Evolutionary conservation across 2,888 invertebrate species (phyloP).

Genomic region (Drosophila eohydei): DNA sequence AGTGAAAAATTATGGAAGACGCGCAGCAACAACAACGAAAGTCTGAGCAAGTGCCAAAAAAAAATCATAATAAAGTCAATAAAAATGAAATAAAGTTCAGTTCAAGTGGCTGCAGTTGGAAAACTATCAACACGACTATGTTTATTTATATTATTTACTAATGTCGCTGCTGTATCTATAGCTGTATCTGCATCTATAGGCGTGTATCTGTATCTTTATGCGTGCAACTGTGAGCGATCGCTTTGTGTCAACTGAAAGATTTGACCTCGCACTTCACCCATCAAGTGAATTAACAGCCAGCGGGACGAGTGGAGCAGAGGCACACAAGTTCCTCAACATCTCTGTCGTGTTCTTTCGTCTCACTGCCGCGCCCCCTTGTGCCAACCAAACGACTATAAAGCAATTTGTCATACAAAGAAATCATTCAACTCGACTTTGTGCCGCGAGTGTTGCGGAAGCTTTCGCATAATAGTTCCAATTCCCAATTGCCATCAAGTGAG

Average conservation of each 20-base stretch:
- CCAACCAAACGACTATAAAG: not conserved
- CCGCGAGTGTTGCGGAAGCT: conserved; percentile 48
- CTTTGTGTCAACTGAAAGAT: conserved; percentile 75
- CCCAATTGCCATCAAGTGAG: conserved; percentile 43
- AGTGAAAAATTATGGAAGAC: conserved; percentile 55
- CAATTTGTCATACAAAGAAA: conserved; percentile 79
- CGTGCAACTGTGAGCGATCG: conserved; percentile 46
- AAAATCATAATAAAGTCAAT: conserved; percentile 22
- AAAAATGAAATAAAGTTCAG: conserved; percentile 37
- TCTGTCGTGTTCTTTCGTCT: not conserved
- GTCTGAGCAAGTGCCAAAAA: conserved; percentile 54
- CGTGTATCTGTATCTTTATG: conserved; percentile 11
- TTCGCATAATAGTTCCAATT: conserved; percentile 42
- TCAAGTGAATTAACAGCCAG: conserved; percentile 69
- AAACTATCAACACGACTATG: conserved; percentile 33
- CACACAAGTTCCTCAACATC: conserved; percentile 37
- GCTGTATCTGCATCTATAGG: conserved; percentile 17
- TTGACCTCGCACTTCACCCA: conserved; percentile 83
- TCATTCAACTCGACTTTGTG: conserved; percentile 59
- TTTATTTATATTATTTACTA: conserved; percentile 42
- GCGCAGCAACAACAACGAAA: conserved; percentile 20
- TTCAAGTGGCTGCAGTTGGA: conserved; percentile 33
- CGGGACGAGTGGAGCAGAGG: not conserved
- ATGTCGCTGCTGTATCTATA: conserved; percentile 18
- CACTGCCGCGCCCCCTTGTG: not conserved